Conservation (phyloP, 2,888 invertebrate genomes). For the Antheraea assamensis region DNA sequence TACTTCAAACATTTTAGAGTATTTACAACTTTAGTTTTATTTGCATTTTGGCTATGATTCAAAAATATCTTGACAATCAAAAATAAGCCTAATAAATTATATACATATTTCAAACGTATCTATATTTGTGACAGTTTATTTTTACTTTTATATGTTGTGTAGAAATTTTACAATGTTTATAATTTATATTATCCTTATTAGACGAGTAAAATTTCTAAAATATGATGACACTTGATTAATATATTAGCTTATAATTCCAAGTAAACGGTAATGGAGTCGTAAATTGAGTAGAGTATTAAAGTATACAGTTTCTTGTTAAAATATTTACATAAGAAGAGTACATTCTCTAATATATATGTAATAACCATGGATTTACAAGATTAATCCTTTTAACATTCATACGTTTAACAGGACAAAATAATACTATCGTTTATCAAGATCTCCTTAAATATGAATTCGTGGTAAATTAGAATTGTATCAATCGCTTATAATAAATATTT, state of each 20-base stretch:
- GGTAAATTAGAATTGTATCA: conserved; percentile 18
- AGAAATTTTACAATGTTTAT: neutral
- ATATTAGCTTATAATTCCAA: conserved; percentile 10
- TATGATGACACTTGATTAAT: conserved; percentile 18
- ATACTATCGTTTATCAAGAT: conserved; percentile 30
- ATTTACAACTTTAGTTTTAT: neutral
- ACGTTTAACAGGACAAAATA: conserved; percentile 23
- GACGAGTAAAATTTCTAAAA: conserved; percentile 17
- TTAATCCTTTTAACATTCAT: conserved; percentile 20
- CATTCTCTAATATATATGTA: conserved; percentile 17
- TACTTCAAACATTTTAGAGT: neutral
- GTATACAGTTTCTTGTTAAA: conserved; percentile 10
- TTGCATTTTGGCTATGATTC: neutral
- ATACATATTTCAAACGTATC: neutral
- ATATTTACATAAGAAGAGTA: conserved; percentile 15
- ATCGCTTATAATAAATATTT: conserved; percentile 4
- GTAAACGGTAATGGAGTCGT: conserved; percentile 19
- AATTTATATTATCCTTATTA: conserved; percentile 2
- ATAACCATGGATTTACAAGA: conserved; percentile 19
- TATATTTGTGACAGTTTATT: neutral
- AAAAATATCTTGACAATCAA: neutral
- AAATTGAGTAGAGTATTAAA: conserved; percentile 15
- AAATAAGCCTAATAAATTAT: too few relatives aligned
- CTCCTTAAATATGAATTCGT: conserved; percentile 23
- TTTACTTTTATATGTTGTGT: neutral